Evolutionary conservation across 1,140 invertebrate species (phyloP).

Genomic region (Habropoda laboriosa): DNA sequence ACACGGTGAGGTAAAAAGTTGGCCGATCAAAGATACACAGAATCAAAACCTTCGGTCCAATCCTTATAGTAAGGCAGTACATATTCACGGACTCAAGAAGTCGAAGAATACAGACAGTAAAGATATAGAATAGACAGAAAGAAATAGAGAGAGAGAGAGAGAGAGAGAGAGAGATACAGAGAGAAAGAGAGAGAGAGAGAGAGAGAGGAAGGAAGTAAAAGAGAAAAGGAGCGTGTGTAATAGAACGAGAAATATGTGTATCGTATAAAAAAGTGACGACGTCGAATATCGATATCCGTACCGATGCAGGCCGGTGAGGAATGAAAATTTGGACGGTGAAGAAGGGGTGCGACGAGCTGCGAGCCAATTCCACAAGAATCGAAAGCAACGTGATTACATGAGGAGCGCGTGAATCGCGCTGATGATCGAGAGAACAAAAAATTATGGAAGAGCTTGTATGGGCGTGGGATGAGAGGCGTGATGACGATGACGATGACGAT

Average conservation of each 20-base stretch:
- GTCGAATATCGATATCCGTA: conserved; percentile 23
- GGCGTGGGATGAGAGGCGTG: background rate
- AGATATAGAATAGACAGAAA: background rate
- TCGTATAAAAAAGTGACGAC: conserved; percentile 6
- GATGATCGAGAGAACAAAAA: background rate
- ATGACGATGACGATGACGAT: conserved; percentile 9
- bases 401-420: background rate
- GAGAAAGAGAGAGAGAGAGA: conserved; percentile 50
- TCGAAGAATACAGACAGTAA: conserved; percentile 52
- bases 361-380: conserved; percentile 8
- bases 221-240: conserved; percentile 40
- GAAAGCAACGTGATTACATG: conserved; percentile 7
- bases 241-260: conserved; percentile 53
- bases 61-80: conserved; percentile 81
- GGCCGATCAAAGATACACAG: conserved; percentile 76
- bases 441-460: background rate
- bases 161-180: conserved; percentile 42
- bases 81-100: conserved; percentile 57
- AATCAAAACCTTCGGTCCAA: conserved; percentile 81
- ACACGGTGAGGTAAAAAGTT: conserved; percentile 62
- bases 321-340: conserved; percentile 35
- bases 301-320: background rate
- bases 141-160: conserved; percentile 37
- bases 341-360: conserved; percentile 28
- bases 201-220: conserved; percentile 33